Percentiles rank a stretch among this genome's conserved stretches.
Evolutionary conservation across 2,888 invertebrate genomes (phyloP).

Genomic region (Pachycephus smyrnensis): DNA sequence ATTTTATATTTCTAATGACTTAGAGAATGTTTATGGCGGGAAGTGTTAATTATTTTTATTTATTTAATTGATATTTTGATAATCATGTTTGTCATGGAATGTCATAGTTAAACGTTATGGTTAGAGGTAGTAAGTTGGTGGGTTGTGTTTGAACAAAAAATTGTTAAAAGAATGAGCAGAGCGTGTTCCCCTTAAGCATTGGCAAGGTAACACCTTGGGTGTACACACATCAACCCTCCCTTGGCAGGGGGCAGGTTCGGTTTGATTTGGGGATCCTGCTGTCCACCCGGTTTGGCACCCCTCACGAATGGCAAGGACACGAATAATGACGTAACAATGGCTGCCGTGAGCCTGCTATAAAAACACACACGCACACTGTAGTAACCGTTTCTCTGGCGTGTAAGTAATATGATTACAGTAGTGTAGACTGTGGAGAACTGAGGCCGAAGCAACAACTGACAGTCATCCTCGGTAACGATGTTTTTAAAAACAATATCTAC

Average conservation of each 20-base stretch:
- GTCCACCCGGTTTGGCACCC: slow-evolving; percentile 18
- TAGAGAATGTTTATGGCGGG: background rate
- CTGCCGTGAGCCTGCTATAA: slow-evolving; percentile 53
- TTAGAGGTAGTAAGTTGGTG: background rate
- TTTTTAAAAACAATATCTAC: slow-evolving; percentile 65
- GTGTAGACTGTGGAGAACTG: slow-evolving; percentile 25
- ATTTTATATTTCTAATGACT: background rate
- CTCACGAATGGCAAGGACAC: slow-evolving; percentile 36
- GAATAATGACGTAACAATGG: slow-evolving; percentile 67
- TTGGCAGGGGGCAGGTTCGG: slow-evolving; percentile 33
- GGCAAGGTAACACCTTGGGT: slow-evolving; percentile 44
- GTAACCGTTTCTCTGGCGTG: slow-evolving; percentile 44
- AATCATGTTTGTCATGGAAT: background rate
- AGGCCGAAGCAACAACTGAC: slow-evolving; percentile 43
- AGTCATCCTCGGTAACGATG: slow-evolving; percentile 65
- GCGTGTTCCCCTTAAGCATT: slow-evolving; percentile 9
- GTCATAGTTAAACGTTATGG: background rate
- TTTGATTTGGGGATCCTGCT: slow-evolving; percentile 41
- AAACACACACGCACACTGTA: slow-evolving; percentile 55
- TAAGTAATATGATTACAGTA: slow-evolving; percentile 58
- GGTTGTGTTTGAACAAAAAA: background rate
- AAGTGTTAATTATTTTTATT: background rate
- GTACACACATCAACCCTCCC: slow-evolving; percentile 31
- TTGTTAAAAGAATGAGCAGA: background rate
- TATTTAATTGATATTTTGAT: background rate